Percentiles rank a stretch among this genome's conserved stretches.
Evolutionary conservation across 2,888 invertebrate genomes (phyloP).

Genomic region (Liopterus haemorrhoidalis): DNA sequence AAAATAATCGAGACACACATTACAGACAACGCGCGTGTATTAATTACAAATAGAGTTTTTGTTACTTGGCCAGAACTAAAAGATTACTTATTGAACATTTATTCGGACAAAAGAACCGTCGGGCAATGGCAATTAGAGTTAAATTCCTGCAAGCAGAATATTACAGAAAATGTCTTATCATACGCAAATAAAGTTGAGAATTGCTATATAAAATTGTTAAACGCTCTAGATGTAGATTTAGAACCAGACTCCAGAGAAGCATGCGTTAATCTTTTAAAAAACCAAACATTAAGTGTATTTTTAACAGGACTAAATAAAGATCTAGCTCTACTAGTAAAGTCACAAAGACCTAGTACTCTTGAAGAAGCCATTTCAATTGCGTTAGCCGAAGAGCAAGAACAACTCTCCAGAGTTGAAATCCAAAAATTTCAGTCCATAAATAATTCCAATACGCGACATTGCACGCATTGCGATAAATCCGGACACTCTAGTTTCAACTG

Average conservation of each 20-base stretch:
- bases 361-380: slow-evolving; percentile 35
- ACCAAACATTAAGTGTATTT: slow-evolving; percentile 36
- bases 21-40: slow-evolving; percentile 25
- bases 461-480: too few relatives aligned
- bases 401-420: slow-evolving; percentile 25
- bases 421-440: not conserved
- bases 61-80: slow-evolving; percentile 28
- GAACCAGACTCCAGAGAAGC: slow-evolving; percentile 26
- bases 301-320: slow-evolving; percentile 34
- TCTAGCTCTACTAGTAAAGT: slow-evolving; percentile 35
- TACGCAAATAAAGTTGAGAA: slow-evolving; percentile 34
- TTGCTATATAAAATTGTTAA: slow-evolving; percentile 34
- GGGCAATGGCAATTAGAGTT: slow-evolving; percentile 36
- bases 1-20: slow-evolving; percentile 30
- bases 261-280: slow-evolving; percentile 32
- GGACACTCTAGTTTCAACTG: too few relatives aligned
- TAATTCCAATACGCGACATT: too few relatives aligned
- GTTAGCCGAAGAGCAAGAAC: slow-evolving; percentile 34
- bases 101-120: slow-evolving; percentile 32
- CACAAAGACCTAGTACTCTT: slow-evolving; percentile 33
- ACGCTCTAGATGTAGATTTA: slow-evolving; percentile 29
- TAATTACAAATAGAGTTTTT: slow-evolving; percentile 28
- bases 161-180: slow-evolving; percentile 31
- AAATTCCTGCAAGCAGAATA: slow-evolving; percentile 32
- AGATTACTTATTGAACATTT: slow-evolving; percentile 20